Percentiles rank a stretch among this genome's conserved stretches.
These are phyloP conservation scores for Nannobrachium achirus DNA, from an alignment of 2,113 vertebrate genomes.

Conservation along the genomic window DNA sequence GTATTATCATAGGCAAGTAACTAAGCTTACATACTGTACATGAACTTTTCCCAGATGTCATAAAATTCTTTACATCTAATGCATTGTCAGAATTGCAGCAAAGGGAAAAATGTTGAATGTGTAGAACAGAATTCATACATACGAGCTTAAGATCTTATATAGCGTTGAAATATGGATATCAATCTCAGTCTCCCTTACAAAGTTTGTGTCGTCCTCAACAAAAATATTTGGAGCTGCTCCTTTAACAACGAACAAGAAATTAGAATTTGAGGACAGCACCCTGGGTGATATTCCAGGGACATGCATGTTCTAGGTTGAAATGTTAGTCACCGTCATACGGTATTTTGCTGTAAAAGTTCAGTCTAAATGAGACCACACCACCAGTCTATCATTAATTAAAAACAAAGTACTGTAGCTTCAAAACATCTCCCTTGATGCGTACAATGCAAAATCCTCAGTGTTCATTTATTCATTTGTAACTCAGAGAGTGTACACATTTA, in stretches of 20 bases:
- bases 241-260: constrained; percentile 12
- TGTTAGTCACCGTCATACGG: too few relatives aligned
- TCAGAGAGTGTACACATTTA: too few relatives aligned
- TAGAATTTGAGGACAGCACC: not conserved
- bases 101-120: too few relatives aligned
- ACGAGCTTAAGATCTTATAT: too few relatives aligned
- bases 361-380: not conserved
- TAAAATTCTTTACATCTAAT: too few relatives aligned
- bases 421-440: not conserved
- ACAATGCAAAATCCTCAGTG: too few relatives aligned
- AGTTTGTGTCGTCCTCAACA: not conserved
- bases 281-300: too few relatives aligned
- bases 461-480: too few relatives aligned
- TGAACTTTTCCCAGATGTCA: too few relatives aligned
- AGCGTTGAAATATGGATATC: too few relatives aligned
- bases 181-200: not conserved
- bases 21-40: too few relatives aligned
- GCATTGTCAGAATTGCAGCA: too few relatives aligned
- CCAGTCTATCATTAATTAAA: not conserved
- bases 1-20: constrained; percentile 11
- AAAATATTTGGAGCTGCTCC: not conserved
- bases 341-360: constrained; percentile 28
- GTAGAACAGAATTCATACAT: constrained; percentile 61
- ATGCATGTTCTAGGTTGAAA: constrained; percentile 24
- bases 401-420: not conserved